Base-by-base conservation (phyloP, 2,113 vertebrate species). In the Hucho hucho region DNA sequence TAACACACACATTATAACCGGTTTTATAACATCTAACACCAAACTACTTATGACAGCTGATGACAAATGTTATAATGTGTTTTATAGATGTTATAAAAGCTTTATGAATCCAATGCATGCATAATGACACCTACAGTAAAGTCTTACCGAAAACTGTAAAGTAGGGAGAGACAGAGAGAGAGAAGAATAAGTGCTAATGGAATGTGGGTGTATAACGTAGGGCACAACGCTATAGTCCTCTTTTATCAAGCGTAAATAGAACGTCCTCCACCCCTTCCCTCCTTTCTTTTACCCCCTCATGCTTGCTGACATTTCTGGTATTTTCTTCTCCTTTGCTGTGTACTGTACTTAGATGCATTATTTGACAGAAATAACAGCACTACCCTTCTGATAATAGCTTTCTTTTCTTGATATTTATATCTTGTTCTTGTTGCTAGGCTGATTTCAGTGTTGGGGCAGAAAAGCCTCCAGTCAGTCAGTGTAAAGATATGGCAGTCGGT, bases 141-240 rank as follows among this genome's bases (percentile, higher is more conserved):
- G 29, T 29, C 4, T 29, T 29, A 56, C 20, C 11, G 63, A 16
- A 47, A 59, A 46, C 26, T 47, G 37, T 77, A 28, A 65, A 46
- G 47, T 73, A 61, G 14, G 24, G 28, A 66, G 22, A 46, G 59
- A 43, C 24, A 5, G 4, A 26, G 70, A 29, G 18, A 32, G 28
- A 29, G 29, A 37, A 3, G 24, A 66, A 72, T 37, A 37, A 37
- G 32, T 53, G 49, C 67, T 73, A 78, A 73, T 78, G 64, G 76
- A 73, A 61, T 59, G 13, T 29, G 58, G 61, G 22, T 22, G 28
- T 47, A 18, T 59, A 18, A 32, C n/a, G 29, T 53, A 25, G 32
- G n/a, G 49, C 53, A 28, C 26, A 1, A 12, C 6, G 3, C 58
- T 25, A 20, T 22, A 28, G 3, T 32, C 61, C 13, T 65, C 13